Conservation (phyloP, 1,140 invertebrate species). For the Caenorhabditis tropicalis region DNA sequence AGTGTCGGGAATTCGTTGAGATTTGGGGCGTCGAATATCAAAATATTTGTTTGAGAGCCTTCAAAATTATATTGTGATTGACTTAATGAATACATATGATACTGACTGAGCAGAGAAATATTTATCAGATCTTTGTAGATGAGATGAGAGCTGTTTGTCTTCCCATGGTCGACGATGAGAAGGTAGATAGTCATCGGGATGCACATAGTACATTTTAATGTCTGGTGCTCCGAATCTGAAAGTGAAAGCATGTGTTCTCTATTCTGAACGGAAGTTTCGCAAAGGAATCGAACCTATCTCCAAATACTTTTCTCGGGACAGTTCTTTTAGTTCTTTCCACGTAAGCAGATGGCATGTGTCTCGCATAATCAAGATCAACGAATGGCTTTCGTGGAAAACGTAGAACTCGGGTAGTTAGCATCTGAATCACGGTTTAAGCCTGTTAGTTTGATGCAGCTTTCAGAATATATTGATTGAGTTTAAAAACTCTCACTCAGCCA, state of each 20-base stretch:
- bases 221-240: constrained; percentile 67
- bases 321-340: constrained; percentile 63
- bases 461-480: too few species aligned
- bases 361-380: constrained; percentile 67
- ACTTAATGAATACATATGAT: background rate
- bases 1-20: constrained; percentile 69
- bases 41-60: constrained; percentile 58
- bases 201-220: constrained; percentile 65
- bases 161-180: constrained; percentile 63
- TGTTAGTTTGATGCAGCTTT: too few species aligned
- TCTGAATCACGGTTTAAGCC: too few species aligned
- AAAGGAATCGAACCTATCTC: constrained; percentile 52
- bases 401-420: constrained; percentile 50
- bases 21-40: constrained; percentile 45
- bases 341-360: constrained; percentile 68
- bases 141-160: constrained; percentile 31
- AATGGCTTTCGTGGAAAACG: constrained; percentile 58
- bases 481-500: too few species aligned
- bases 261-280: too few species aligned
- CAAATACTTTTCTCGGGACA: constrained; percentile 66
- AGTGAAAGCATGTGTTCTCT: too few species aligned
- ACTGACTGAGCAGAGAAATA: constrained; percentile 51
- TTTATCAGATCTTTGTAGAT: constrained; percentile 48
- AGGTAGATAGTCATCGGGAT: constrained; percentile 65
- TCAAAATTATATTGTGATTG: background rate